phyloP scores from a whole-genome alignment of 2,113 vertebrate species.

The Oreochromis spilurus region DNA sequence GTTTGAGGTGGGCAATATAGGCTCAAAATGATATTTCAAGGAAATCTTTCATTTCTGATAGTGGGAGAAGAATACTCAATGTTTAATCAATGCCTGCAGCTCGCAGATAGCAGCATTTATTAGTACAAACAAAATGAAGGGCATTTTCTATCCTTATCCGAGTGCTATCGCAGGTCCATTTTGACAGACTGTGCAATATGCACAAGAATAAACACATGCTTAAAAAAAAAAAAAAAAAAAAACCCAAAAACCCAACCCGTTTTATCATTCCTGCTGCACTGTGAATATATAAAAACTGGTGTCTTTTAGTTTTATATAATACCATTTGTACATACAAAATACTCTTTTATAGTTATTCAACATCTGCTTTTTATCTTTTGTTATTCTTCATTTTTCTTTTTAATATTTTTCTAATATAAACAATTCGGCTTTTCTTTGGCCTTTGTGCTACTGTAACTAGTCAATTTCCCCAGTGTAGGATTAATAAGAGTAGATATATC shows the following conservation, averaged over 20 bases:
- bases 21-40: background rate
- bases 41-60: background rate
- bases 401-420: background rate
- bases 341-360: background rate
- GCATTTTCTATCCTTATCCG: background rate
- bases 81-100: background rate
- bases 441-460: background rate
- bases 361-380: background rate
- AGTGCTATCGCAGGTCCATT: background rate
- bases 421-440: background rate
- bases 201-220: background rate
- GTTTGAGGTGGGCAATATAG: background rate
- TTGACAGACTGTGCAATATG: background rate
- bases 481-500: background rate
- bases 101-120: background rate
- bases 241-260: too few relatives aligned
- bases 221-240: background rate
- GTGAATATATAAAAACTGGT: background rate
- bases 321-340: background rate
- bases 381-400: background rate
- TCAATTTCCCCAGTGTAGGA: background rate
- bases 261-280: background rate
- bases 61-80: background rate
- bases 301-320: background rate
- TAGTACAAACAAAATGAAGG: background rate